Percentiles rank a stretch among this genome's conserved stretches.
phyloP scores from a whole-genome alignment of 2,888 invertebrate species.

The Octodonta nipae region DNA sequence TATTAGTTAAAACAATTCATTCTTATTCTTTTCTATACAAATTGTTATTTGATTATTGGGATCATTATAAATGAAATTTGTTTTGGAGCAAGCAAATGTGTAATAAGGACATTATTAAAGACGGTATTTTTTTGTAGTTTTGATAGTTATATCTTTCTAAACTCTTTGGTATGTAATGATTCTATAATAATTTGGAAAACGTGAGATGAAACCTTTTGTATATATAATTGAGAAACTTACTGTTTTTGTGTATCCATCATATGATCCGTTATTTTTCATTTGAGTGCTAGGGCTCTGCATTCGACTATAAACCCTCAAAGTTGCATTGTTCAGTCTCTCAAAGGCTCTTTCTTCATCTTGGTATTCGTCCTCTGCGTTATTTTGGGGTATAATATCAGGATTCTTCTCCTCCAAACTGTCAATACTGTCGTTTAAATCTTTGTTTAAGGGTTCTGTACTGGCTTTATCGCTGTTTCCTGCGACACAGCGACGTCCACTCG shows the following conservation, averaged over 20 bases:
- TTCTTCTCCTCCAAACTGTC: constrained; percentile 44
- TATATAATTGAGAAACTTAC: too few relatives aligned
- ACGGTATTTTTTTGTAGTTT: too few relatives aligned
- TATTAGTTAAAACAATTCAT: too few relatives aligned
- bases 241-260: constrained; percentile 30
- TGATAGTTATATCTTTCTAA: too few relatives aligned
- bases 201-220: too few relatives aligned
- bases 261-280: constrained; percentile 32
- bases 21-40: too few relatives aligned
- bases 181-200: too few relatives aligned
- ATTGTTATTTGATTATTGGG: too few relatives aligned
- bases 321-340: constrained; percentile 39
- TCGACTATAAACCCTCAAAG: constrained; percentile 32
- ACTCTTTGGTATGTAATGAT: too few relatives aligned
- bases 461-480: constrained; percentile 33
- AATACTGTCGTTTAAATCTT: constrained; percentile 38
- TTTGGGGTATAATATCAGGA: constrained; percentile 45
- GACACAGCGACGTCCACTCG: constrained; percentile 30
- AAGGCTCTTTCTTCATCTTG: constrained; percentile 42
- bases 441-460: constrained; percentile 37
- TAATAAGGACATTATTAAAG: too few relatives aligned
- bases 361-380: constrained; percentile 40
- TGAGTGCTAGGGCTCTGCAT: constrained; percentile 31
- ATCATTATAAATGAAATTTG: too few relatives aligned
- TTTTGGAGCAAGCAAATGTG: too few relatives aligned